Conservation (phyloP, 2,888 invertebrate species). For the Pachymerium ferrugineum region DNA sequence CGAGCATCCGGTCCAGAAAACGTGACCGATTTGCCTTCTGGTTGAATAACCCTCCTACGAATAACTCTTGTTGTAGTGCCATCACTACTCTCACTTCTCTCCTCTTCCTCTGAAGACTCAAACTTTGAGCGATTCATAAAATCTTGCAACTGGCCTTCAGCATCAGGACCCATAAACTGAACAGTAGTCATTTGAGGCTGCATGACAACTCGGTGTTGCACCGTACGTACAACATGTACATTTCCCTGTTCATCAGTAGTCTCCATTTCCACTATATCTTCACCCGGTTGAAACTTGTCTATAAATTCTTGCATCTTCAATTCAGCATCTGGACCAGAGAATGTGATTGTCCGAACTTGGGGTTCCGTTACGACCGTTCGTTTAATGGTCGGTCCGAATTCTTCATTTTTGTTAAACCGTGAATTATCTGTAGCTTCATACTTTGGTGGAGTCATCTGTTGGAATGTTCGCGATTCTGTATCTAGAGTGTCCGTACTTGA, state of each 20-base stretch:
- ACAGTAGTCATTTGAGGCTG: conserved; percentile 53
- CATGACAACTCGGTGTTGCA: conserved; percentile 52
- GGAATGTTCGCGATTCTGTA: conserved; percentile 41
- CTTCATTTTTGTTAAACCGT: conserved; percentile 43
- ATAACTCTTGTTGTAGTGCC: conserved; percentile 38
- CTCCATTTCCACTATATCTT: conserved; percentile 53
- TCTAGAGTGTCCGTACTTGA: conserved; percentile 68
- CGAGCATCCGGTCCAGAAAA: conserved; percentile 55
- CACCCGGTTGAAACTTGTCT: conserved; percentile 53
- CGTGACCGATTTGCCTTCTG: conserved; percentile 53
- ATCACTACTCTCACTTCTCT: conserved; percentile 38
- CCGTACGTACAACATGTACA: conserved; percentile 52
- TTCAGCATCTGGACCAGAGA: conserved; percentile 54
- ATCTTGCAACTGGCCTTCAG: conserved; percentile 51
- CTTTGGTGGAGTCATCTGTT: background rate
- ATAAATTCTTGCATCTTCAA: conserved; percentile 52
- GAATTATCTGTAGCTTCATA: background rate
- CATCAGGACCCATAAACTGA: conserved; percentile 54
- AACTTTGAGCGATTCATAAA: conserved; percentile 45
- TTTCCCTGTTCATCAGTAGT: conserved; percentile 55
- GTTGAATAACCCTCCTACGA: conserved; percentile 37
- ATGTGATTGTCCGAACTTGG: conserved; percentile 53
- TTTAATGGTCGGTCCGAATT: conserved; percentile 45
- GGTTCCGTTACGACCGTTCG: conserved; percentile 53
- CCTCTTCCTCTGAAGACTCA: conserved; percentile 37